These are phyloP conservation scores for Hartigia nigra DNA, from an alignment of 2,888 invertebrate genomes.

Conservation along the genomic window DNA sequence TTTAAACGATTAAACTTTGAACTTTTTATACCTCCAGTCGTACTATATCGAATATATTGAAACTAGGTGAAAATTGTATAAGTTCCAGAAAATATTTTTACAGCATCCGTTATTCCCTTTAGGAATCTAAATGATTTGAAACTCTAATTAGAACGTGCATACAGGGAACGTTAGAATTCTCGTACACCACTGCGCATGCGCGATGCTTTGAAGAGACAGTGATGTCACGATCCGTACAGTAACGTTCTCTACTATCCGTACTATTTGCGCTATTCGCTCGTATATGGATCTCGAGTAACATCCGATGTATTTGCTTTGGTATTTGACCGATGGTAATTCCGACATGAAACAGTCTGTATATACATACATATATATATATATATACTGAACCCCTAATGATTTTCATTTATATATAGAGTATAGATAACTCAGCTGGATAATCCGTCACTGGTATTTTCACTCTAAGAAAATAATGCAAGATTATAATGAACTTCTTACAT, in stretches of 20 bases:
- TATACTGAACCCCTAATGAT: background rate
- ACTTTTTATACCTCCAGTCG: background rate
- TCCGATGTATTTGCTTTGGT: background rate
- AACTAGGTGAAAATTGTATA: background rate
- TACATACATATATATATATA: background rate
- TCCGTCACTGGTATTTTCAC: background rate
- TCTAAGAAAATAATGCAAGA: background rate
- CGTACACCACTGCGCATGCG: background rate
- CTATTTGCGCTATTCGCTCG: background rate
- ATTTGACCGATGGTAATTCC: background rate
- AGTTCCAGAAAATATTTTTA: background rate
- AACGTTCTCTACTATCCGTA: background rate
- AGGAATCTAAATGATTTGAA: background rate
- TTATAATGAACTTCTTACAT: background rate
- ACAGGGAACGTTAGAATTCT: background rate
- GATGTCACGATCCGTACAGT: background rate
- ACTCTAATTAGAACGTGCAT: background rate
- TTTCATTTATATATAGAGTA: background rate
- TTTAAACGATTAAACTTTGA: background rate
- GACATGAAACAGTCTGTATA: background rate
- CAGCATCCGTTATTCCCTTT: background rate
- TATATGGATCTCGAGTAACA: background rate
- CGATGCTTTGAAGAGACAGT: background rate
- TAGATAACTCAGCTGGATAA: background rate
- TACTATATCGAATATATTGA: background rate